Evolutionary conservation across 2,113 vertebrate genomes (phyloP), one percentile per base, ranked within the genome.

Genomic region (Erpornis zantholeuca): DNA sequence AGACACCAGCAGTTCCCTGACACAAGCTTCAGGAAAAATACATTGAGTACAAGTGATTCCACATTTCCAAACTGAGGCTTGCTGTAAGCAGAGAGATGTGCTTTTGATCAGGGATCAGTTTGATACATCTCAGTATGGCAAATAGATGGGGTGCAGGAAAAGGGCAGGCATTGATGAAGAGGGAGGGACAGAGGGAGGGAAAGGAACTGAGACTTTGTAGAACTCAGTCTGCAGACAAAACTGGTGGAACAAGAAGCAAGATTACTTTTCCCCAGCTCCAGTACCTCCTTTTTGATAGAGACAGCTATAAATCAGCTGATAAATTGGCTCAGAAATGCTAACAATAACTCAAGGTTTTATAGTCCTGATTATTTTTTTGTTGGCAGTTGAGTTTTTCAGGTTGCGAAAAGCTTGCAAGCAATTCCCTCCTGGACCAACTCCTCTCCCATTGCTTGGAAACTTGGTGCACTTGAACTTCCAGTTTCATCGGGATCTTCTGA

Each of bases 391-490:
- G 25, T 96, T 97, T 92, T 85, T 97, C 57, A 97, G 88, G 61
- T 61, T 96, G 54, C 27, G 0, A 84, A 96, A 94, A 91, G 68
- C 56, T 73, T 24, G 95, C 66, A 95, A 92, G 75, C 84, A 79
- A 33, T 85, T 96, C 10, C 96, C 95, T 66, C 88, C 96, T 47
- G 97, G 97, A 88, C 94, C 97, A 65, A 42, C 71, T 68, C 96
- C 96, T 64, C 71, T 97, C 15, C 96, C 95, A 10, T 19, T 97
- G 33, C 61, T 97, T 69, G 97, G 97, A 73, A 96, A 96, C n/a
- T 88, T 97, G 50, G 9, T 95, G 82, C 69, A 88, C 10, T 31
- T 96, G 86, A 86, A 86, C 23, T 96, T 97, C 35, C 90, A 96
- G 33, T 93, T 97, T 82, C 80, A 91, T 47, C 84, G 92, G 40